Percentiles rank a stretch among this genome's conserved stretches.
phyloP scores from a whole-genome alignment of 2,113 vertebrate genomes.

The Seriola quinqueradiata region DNA sequence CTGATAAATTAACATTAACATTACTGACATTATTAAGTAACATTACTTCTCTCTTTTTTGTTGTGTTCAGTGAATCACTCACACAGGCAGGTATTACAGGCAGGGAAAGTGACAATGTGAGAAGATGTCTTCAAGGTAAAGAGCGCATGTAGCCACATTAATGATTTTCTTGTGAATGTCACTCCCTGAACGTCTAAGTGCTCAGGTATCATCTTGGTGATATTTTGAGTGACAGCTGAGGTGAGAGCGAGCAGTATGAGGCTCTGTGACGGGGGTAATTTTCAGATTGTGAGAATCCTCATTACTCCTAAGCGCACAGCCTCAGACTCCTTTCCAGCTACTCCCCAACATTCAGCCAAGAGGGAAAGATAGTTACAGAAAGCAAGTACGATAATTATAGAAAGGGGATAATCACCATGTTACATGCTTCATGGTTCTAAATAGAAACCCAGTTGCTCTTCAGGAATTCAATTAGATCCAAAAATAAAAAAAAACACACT shows the following conservation, averaged over 20 bases:
- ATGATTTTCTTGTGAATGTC: neutral
- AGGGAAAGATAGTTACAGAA: conserved; percentile 66
- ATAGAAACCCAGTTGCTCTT: neutral
- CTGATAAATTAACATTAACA: neutral
- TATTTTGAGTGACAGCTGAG: neutral
- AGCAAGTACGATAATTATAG: conserved; percentile 25
- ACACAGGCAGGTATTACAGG: conserved; percentile 7
- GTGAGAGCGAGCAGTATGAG: neutral
- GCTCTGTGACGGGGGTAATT: conserved; percentile 31
- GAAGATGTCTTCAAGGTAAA: neutral
- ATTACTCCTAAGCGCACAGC: neutral
- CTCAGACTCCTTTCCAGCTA: conserved; percentile 35
- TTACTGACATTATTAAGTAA: neutral
- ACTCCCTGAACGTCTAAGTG: neutral
- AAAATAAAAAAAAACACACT: conserved; percentile 3
- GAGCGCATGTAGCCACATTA: neutral
- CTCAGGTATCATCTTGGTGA: too few species aligned
- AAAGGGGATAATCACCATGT: conserved; percentile 7
- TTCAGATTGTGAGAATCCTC: neutral
- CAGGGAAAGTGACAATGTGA: conserved; percentile 3
- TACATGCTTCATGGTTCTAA: neutral
- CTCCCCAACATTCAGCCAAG: conserved; percentile 79
- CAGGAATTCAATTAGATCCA: conserved; percentile 16
- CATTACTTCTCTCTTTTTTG: neutral
- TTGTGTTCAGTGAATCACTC: neutral